phyloP scores from a whole-genome alignment of 2,113 vertebrate genomes.

The Poeciliopsis prolifica region DNA sequence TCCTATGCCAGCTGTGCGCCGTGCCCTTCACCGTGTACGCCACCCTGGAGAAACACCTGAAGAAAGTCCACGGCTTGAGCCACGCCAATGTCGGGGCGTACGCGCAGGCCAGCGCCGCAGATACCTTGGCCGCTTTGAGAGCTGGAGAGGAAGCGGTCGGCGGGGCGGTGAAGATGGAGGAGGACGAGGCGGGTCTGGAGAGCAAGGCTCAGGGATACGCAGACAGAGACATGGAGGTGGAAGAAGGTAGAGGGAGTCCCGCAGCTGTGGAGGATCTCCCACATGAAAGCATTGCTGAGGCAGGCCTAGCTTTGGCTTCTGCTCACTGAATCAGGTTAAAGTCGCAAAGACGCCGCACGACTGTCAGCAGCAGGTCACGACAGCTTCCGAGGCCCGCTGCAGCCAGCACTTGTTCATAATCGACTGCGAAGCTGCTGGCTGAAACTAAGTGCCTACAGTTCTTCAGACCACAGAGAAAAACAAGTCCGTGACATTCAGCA shows the following conservation, averaged over 20 bases:
- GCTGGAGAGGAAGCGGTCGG: conserved; percentile 51
- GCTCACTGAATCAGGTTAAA: conserved; percentile 45
- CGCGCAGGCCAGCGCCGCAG: conserved; percentile 58
- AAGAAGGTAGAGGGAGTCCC: conserved; percentile 32
- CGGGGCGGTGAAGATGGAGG: conserved; percentile 69
- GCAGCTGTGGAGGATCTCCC: conserved; percentile 19
- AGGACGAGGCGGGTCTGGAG: conserved; percentile 68
- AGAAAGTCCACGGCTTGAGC: conserved; percentile 81
- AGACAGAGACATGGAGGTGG: conserved; percentile 38
- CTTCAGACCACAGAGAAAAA: conserved; percentile 72
- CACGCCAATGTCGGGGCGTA: conserved; percentile 75
- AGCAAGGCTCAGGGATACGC: conserved; percentile 22
- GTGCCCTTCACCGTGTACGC: conserved; percentile 88
- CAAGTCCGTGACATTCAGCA: conserved; percentile 73
- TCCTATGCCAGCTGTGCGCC: conserved; percentile 82
- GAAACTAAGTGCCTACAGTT: conserved; percentile 73
- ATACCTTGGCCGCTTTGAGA: conserved; percentile 51
- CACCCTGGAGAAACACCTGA: conserved; percentile 88
- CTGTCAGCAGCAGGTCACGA: conserved; percentile 15
- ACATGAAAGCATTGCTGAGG: conserved; percentile 32
- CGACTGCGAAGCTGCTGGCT: conserved; percentile 57
- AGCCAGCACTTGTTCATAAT: conserved; percentile 28
- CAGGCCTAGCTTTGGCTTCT: conserved; percentile 54
- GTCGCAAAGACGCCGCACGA: conserved; percentile 5
- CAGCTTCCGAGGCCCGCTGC: conserved; percentile 25